Conservation (phyloP, 1,140 invertebrate species). For the Holotrichia oblita region DNA sequence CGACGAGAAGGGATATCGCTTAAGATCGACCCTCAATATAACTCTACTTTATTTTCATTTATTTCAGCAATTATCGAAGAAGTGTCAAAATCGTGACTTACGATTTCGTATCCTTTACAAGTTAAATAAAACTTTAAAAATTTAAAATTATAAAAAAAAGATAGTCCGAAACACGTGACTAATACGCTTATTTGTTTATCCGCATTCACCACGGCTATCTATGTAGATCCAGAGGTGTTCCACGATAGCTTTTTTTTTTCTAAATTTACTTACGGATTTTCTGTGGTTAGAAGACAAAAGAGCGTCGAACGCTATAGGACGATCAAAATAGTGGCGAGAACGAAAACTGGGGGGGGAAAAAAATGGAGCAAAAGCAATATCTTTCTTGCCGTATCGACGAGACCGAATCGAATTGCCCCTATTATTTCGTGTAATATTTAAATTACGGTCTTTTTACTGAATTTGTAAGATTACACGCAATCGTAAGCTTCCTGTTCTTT, state of each 20-base stretch:
- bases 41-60: background rate
- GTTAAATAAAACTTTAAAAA: background rate
- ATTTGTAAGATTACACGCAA: conserved; percentile 10
- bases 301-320: background rate
- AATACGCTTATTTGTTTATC: conserved; percentile 9
- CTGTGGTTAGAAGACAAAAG: conserved; percentile 18
- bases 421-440: conserved; percentile 37
- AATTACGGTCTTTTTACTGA: conserved; percentile 11
- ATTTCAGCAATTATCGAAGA: background rate
- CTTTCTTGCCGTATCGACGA: background rate
- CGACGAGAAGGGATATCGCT: too few relatives aligned
- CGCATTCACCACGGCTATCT: background rate
- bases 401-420: background rate
- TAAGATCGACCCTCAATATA: background rate
- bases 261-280: background rate
- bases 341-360: background rate
- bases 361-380: background rate
- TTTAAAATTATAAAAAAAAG: background rate
- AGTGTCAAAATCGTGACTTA: background rate
- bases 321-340: background rate
- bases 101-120: background rate
- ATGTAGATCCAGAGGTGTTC: background rate
- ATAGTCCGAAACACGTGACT: background rate
- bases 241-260: background rate
- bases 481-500: conserved; percentile 1